Base-by-base conservation (phyloP, 35 echinoderm and acorn worm genomes). In the Chiridota heheva region DNA sequence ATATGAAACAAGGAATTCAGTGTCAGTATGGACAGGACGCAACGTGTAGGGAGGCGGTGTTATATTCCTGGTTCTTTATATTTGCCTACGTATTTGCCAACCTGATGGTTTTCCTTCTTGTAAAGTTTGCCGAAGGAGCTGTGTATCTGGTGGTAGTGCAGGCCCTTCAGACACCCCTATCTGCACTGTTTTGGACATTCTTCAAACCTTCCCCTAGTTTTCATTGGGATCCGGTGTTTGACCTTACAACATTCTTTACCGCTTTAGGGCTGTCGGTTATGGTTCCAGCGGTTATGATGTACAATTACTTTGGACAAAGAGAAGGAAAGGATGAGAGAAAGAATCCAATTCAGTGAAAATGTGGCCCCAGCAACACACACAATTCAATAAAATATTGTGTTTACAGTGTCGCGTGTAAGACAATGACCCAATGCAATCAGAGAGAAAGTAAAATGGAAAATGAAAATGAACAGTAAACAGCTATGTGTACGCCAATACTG, bases 101-200 rank as follows among this genome's bases (percentile, higher is more conserved):
- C 56, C 89, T 98, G 18, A 88, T 98, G 70, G 75, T 88, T 63
- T 88, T 98, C 31, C 81, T 98, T 2, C 64, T 98, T 26, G 89
- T 98, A 41, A 86, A 85, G 16, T 98, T 85, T 62, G 89, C 95
- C 27, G 95, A 98, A 36, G 95, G 95, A 8, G 95, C 95, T 10
- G 46, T 98, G 2, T 98, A 91, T 58, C 75, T 92, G 4, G 95
- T 98, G 33, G 63, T 98, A 10, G 95, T 98, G 28, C 95, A 98
- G 53, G 80, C 95, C 2, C 55, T 98, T 31, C 72, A 84, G 16
- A 98, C 95, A 0, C 95, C 95, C 0, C 75, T 91, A 0, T 88
- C 84, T 7, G 86, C 89, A 7, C 51, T 98, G 12, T 98, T 91
- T 53, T 98, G 89, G 87, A 91, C 89, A 18, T 63, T 98, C 59